phyloP scores from a whole-genome alignment of 2,888 invertebrate genomes.

The Mylabris sibirica region DNA sequence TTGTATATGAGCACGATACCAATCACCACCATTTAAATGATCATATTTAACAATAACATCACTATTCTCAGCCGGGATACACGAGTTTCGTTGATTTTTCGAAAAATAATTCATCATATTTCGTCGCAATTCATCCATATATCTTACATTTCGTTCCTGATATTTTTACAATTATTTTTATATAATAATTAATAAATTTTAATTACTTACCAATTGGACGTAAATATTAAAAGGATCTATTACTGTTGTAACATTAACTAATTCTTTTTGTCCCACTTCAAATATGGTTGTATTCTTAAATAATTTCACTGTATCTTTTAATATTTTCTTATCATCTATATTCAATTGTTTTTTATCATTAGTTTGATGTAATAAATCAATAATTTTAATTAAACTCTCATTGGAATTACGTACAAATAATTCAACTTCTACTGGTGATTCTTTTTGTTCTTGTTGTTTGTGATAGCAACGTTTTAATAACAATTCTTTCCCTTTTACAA shows the following conservation, averaged over 20 bases:
- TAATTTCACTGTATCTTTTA: conserved; percentile 32
- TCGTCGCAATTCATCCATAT: conserved; percentile 42
- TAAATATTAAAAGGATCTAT: conserved; percentile 73
- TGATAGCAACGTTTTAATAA: conserved; percentile 30
- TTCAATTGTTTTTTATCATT: not conserved
- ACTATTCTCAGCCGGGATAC: conserved; percentile 50
- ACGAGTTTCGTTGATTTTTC: conserved; percentile 35
- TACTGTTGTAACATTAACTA: conserved; percentile 67
- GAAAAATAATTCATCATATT: conserved; percentile 47
- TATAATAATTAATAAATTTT: conserved; percentile 15
- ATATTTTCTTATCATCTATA: not conserved
- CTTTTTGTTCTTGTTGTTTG: conserved; percentile 25
- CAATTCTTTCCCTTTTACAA: conserved; percentile 67
- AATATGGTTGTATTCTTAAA: conserved; percentile 48
- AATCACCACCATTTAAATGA: conserved; percentile 57
- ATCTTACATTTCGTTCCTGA: conserved; percentile 42
- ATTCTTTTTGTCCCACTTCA: conserved; percentile 59
- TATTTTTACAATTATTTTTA: conserved; percentile 26
- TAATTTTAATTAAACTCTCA: conserved; percentile 16
- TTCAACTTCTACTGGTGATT: conserved; percentile 31
- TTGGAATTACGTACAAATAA: conserved; percentile 21
- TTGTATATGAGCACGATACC: conserved; percentile 69
- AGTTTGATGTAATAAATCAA: conserved; percentile 7
- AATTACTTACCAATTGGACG: conserved; percentile 65
- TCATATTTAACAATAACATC: conserved; percentile 63